These are phyloP conservation scores for Thalassophryne amazonica DNA, from an alignment of 2,797 vertebrate genomes.

Conservation along the genomic window DNA sequence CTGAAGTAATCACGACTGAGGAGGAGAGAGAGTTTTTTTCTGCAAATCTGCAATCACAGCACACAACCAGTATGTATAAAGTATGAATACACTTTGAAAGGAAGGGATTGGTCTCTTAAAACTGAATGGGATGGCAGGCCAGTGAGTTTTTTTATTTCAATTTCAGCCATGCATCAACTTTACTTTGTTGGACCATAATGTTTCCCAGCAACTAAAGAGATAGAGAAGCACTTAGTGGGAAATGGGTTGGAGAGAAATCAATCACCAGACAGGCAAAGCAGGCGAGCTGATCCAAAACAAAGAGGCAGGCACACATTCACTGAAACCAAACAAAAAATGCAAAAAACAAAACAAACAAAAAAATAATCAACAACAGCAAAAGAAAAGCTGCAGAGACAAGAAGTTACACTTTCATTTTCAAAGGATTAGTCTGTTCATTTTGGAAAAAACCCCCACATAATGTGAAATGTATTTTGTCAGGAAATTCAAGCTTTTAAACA, in stretches of 20 bases:
- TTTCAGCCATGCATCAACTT: conserved; percentile 7
- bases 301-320: conserved; percentile 26
- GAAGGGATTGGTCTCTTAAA: conserved; percentile 9
- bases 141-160: conserved; percentile 1
- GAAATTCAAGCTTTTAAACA: not conserved
- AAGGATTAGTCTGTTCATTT: not conserved
- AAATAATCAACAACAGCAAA: too few species aligned
- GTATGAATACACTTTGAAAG: not conserved
- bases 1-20: conserved; percentile 1
- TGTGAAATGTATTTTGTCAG: too few species aligned
- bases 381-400: not conserved
- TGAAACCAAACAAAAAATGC: not conserved
- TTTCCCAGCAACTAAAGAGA: conserved; percentile 40
- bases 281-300: conserved; percentile 58
- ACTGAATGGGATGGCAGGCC: not conserved
- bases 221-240: conserved; percentile 14
- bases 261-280: conserved; percentile 56
- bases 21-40: not conserved
- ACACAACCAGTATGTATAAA: not conserved
- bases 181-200: conserved; percentile 4
- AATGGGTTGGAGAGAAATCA: conserved; percentile 10
- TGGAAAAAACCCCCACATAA: too few species aligned
- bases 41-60: conserved; percentile 3
- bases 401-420: not conserved
- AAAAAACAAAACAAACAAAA: not conserved